phyloP scores from a whole-genome alignment of 2,113 vertebrate species.

The Cheilinus undulatus region DNA sequence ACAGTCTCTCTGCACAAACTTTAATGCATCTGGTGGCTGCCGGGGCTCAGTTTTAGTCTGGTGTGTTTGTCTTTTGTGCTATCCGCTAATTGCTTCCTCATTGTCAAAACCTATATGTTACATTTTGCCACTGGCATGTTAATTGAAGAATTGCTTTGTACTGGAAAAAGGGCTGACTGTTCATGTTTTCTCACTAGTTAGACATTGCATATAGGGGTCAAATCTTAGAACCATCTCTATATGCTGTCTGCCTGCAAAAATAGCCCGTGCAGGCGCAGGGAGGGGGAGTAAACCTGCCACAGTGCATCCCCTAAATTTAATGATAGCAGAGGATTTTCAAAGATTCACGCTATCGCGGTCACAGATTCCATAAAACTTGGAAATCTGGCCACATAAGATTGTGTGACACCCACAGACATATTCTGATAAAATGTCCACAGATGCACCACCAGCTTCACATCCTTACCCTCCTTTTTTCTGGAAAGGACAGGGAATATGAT shows the following conservation, averaged over 20 bases:
- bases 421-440: slow-evolving; percentile 34
- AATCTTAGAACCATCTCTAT: slow-evolving; percentile 18
- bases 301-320: slow-evolving; percentile 13
- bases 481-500: slow-evolving; percentile 45
- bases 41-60: slow-evolving; percentile 39
- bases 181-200: slow-evolving; percentile 20
- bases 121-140: slow-evolving; percentile 23
- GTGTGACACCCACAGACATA: slow-evolving; percentile 18
- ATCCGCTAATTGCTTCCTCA: slow-evolving; percentile 44
- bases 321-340: slow-evolving; percentile 27
- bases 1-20: slow-evolving; percentile 12
- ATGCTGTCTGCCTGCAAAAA: slow-evolving; percentile 23
- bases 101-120: slow-evolving; percentile 29
- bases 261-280: not conserved
- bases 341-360: slow-evolving; percentile 13
- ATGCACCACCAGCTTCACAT: slow-evolving; percentile 5
- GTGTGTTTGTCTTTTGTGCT: slow-evolving; percentile 27
- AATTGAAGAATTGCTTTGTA: slow-evolving; percentile 33
- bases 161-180: slow-evolving; percentile 16
- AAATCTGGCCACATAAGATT: slow-evolving; percentile 32
- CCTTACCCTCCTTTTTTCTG: not conserved
- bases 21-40: slow-evolving; percentile 40
- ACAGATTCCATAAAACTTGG: slow-evolving; percentile 25
- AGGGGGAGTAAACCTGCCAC: slow-evolving; percentile 6
- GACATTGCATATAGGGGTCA: slow-evolving; percentile 27